phyloP scores from a whole-genome alignment of 1,140 invertebrate genomes.

The Tetranychus urticae region DNA sequence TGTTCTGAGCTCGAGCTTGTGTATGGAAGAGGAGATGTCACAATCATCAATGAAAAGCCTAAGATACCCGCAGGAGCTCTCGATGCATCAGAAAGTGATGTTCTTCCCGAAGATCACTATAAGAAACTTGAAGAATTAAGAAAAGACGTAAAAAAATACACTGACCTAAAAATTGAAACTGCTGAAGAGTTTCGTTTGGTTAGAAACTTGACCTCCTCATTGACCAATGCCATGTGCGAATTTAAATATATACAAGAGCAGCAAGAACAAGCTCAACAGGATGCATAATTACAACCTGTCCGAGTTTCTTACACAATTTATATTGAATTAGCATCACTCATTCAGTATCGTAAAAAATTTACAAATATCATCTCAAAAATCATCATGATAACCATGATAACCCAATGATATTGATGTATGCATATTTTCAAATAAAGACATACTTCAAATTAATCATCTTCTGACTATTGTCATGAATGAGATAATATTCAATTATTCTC shows the following conservation, averaged over 20 bases:
- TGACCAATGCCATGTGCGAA: neutral
- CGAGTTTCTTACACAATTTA: too few relatives aligned
- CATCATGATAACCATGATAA: too few relatives aligned
- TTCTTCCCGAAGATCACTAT: neutral
- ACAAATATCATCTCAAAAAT: too few relatives aligned
- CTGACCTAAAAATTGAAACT: neutral
- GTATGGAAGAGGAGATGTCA: slow-evolving; percentile 2
- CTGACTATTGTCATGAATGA: too few relatives aligned
- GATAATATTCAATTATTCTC: too few relatives aligned
- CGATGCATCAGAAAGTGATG: neutral
- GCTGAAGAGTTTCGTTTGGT: neutral
- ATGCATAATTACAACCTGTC: too few relatives aligned
- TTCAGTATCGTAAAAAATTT: too few relatives aligned
- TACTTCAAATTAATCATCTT: too few relatives aligned
- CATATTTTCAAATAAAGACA: too few relatives aligned
- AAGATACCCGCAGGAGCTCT: neutral
- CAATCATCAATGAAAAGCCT: neutral
- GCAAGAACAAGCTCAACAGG: too few relatives aligned
- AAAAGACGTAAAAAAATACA: neutral
- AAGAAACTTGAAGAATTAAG: neutral
- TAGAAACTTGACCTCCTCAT: neutral
- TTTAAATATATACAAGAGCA: neutral
- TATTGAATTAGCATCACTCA: too few relatives aligned
- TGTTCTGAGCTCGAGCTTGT: slow-evolving; percentile 1
- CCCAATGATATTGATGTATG: too few relatives aligned